These are phyloP conservation scores for Pachydiplax longipennis DNA, from an alignment of 2,888 invertebrate species.

Conservation along the genomic window DNA sequence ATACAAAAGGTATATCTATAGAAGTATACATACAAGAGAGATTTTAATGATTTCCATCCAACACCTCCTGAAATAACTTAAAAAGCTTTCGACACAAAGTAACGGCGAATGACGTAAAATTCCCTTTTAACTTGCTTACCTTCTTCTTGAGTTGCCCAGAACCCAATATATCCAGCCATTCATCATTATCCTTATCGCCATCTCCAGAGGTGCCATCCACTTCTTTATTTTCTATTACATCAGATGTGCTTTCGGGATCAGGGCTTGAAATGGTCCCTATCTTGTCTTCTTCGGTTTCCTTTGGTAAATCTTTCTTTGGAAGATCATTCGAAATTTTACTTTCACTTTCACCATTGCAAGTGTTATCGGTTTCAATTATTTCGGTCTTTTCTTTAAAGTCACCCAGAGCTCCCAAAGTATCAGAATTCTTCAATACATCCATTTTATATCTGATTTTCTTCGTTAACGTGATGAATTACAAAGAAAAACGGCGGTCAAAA, in stretches of 20 bases:
- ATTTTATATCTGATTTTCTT: neutral
- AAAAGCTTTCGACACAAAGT: too few species aligned
- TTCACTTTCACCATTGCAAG: neutral
- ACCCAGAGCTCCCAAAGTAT: neutral
- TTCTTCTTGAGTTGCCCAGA: slow-evolving; percentile 74
- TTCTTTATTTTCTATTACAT: slow-evolving; percentile 46
- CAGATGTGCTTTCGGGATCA: neutral
- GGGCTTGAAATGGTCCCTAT: neutral
- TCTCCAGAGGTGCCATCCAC: slow-evolving; percentile 44
- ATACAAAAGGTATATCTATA: too few species aligned
- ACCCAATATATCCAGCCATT: slow-evolving; percentile 80
- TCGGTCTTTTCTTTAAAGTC: neutral
- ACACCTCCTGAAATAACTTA: too few species aligned
- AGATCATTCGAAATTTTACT: slow-evolving; percentile 51
- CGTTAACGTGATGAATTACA: neutral
- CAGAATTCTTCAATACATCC: neutral
- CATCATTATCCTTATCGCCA: slow-evolving; percentile 57
- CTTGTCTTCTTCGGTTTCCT: slow-evolving; percentile 49
- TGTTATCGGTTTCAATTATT: neutral
- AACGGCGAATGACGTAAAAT: too few species aligned
- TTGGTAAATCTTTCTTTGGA: slow-evolving; percentile 50
- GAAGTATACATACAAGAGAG: too few species aligned
- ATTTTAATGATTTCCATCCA: too few species aligned
- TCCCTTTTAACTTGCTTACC: slow-evolving; percentile 54
- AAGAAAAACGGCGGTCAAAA: neutral